Evolutionary conservation across 2,113 vertebrate genomes (phyloP).

Genomic region (Nymphicus hollandicus): DNA sequence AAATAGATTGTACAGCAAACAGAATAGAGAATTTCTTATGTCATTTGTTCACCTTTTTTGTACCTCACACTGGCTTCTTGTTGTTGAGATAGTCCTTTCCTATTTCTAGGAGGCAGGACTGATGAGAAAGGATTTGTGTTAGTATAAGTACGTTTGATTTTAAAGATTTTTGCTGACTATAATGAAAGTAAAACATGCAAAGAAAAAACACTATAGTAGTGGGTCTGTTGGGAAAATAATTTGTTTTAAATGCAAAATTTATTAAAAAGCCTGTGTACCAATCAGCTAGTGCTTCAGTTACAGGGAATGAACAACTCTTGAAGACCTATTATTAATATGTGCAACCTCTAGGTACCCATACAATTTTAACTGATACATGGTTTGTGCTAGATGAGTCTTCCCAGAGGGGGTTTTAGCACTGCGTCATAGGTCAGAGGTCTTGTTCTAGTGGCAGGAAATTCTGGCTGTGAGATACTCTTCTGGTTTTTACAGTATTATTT

Average conservation of each 20-base stretch:
- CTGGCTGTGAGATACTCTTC: neutral
- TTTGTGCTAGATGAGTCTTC: neutral
- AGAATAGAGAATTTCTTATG: neutral
- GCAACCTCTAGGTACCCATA: neutral
- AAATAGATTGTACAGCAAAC: neutral
- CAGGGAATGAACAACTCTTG: neutral
- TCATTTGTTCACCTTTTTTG: neutral
- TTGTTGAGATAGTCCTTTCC: neutral
- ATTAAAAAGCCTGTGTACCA: neutral
- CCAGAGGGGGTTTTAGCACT: neutral
- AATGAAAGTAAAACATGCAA: neutral
- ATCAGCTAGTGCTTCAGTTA: neutral
- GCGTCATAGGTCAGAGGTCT: neutral
- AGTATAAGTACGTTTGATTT: neutral
- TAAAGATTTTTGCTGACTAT: neutral
- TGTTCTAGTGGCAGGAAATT: neutral
- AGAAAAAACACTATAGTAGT: neutral
- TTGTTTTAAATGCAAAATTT: neutral
- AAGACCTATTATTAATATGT: neutral
- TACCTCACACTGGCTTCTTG: neutral
- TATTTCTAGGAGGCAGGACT: neutral
- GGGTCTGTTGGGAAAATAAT: neutral
- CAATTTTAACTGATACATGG: neutral
- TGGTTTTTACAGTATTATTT: neutral
- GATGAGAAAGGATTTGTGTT: neutral